phyloP scores from a whole-genome alignment of 2,797 vertebrate species.

The Oryzias dopingdopingensis region DNA sequence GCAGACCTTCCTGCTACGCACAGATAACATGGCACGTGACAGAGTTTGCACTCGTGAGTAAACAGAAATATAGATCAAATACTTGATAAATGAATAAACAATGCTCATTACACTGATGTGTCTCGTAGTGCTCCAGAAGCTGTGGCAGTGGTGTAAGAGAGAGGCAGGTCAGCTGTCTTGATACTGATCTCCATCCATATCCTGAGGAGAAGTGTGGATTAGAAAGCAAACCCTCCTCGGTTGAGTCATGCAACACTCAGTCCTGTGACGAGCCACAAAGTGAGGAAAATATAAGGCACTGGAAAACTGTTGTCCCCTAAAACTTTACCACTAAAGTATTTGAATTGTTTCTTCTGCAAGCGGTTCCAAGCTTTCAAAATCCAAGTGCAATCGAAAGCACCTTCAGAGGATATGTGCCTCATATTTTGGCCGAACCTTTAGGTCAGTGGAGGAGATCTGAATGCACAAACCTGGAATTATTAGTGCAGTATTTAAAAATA shows the following conservation, averaged over 20 bases:
- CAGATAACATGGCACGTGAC: conserved; percentile 83
- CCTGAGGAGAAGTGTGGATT: conserved; percentile 74
- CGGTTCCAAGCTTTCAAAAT: conserved; percentile 82
- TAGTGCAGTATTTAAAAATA: neutral
- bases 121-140: conserved; percentile 85
- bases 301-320: neutral
- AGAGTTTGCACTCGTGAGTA: conserved; percentile 82
- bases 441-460: conserved; percentile 31
- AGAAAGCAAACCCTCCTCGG: conserved; percentile 69
- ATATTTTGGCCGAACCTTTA: conserved; percentile 57
- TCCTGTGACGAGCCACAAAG: conserved; percentile 81
- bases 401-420: conserved; percentile 66
- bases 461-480: neutral
- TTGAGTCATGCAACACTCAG: conserved; percentile 86
- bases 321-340: neutral
- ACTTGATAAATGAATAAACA: neutral
- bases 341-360: conserved; percentile 55
- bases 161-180: conserved; percentile 84
- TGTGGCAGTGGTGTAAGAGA: conserved; percentile 83
- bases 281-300: conserved; percentile 57
- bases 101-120: too few species aligned
- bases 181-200: conserved; percentile 74
- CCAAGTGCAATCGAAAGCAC: conserved; percentile 63
- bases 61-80: neutral
- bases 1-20: conserved; percentile 73